phyloP scores from a whole-genome alignment of 2,797 vertebrate species.

The Helostoma temminkii region DNA sequence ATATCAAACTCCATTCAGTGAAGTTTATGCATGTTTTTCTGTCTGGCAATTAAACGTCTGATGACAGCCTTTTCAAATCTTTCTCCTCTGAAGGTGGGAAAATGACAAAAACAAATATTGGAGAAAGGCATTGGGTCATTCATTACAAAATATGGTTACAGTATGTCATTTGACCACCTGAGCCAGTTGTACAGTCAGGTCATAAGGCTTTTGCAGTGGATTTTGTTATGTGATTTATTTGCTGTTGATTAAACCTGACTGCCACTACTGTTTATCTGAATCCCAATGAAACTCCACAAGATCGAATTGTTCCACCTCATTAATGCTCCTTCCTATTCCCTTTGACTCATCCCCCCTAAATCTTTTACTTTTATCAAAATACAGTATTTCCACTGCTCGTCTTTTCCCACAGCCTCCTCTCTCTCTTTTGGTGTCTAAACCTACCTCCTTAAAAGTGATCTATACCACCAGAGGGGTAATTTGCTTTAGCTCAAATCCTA shows the following conservation, averaged over 20 bases:
- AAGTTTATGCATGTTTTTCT: conserved; percentile 2
- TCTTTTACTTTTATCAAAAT: conserved; percentile 39
- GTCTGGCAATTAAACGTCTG: conserved; percentile 38
- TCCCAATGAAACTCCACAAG: conserved; percentile 9
- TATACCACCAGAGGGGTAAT: conserved; percentile 73
- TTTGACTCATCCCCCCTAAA: conserved; percentile 35
- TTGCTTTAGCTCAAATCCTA: conserved; percentile 73
- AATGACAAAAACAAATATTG: conserved; percentile 46
- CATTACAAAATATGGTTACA: not conserved
- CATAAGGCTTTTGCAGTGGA: not conserved
- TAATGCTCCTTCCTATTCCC: conserved; percentile 47
- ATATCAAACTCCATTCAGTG: conserved; percentile 28
- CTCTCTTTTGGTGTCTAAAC: not conserved
- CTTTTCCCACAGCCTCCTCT: not conserved
- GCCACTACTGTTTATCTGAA: conserved; percentile 14
- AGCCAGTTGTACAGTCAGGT: conserved; percentile 5
- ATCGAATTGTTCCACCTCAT: conserved; percentile 44
- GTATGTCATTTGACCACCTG: conserved; percentile 22
- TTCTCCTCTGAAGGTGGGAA: conserved; percentile 21
- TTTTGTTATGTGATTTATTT: conserved; percentile 25
- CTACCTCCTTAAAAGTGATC: conserved; percentile 68
- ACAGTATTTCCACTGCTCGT: conserved; percentile 32
- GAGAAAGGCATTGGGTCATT: conserved; percentile 40
- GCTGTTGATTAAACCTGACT: conserved; percentile 7
- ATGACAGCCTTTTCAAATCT: conserved; percentile 39